A percentile compares a stretch with the other conserved stretches of the same genome.
These are phyloP conservation scores for Meriones psammophilus DNA, from an alignment of 2,797 vertebrate genomes.

Conservation along the genomic window DNA sequence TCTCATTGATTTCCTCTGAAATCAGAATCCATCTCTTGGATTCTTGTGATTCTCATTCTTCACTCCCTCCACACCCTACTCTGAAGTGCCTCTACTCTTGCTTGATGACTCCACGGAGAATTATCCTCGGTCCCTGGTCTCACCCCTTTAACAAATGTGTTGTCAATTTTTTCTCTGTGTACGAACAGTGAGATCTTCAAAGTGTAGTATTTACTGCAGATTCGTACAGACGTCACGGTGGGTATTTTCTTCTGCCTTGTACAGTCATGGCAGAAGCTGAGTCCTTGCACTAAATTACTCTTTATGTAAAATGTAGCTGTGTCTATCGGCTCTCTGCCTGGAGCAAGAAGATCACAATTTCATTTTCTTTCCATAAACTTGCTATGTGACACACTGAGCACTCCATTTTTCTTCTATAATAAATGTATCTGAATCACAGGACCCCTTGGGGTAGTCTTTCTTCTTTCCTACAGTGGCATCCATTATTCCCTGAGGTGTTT, in stretches of 20 bases:
- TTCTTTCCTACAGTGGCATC: neutral
- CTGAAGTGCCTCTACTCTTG: neutral
- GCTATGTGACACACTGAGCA: neutral
- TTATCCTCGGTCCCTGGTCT: neutral
- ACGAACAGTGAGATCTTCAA: neutral
- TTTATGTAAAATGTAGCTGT: neutral
- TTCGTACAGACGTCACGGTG: neutral
- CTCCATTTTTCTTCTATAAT: conserved; percentile 10
- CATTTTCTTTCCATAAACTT: conserved; percentile 5
- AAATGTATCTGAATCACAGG: conserved; percentile 20
- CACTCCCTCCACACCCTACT: neutral
- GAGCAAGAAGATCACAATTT: neutral
- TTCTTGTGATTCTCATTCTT: neutral
- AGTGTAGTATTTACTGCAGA: neutral
- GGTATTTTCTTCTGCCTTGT: neutral
- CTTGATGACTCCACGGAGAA: neutral
- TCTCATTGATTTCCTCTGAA: neutral
- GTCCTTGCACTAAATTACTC: neutral
- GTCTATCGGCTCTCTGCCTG: neutral
- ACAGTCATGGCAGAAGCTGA: neutral
- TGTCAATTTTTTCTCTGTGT: neutral
- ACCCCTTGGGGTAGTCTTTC: neutral
- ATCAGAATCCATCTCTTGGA: neutral
- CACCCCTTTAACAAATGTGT: neutral
- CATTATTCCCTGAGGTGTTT: conserved; percentile 1